phyloP scores from a whole-genome alignment of 2,113 vertebrate genomes.

The Meleagris gallopavo region DNA sequence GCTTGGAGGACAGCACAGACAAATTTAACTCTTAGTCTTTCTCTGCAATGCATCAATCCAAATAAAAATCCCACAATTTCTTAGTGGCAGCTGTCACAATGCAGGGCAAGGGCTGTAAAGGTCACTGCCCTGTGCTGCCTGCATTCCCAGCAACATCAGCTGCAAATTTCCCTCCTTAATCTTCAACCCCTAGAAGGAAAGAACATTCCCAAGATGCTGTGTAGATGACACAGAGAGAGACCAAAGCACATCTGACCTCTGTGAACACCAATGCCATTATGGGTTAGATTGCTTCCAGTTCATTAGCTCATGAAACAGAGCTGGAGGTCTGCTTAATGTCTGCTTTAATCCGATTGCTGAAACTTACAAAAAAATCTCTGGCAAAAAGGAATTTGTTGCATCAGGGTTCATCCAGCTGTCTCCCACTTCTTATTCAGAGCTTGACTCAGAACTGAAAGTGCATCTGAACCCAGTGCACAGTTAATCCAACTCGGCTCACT shows the following conservation, averaged over 20 bases:
- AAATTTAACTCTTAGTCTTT: background rate
- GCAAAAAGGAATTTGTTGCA: background rate
- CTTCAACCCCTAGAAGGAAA: rapidly evolving
- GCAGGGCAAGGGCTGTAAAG: background rate
- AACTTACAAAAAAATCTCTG: background rate
- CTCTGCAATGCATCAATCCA: background rate
- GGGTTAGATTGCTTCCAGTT: background rate
- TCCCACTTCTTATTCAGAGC: slow-evolving; percentile 20
- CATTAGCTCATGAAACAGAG: background rate
- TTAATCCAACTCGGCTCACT: background rate
- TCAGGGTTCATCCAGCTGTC: background rate
- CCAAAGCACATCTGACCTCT: background rate
- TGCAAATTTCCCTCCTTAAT: background rate
- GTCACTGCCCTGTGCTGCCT: background rate
- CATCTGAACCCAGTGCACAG: background rate
- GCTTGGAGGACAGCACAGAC: background rate
- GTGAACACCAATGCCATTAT: rapidly evolving
- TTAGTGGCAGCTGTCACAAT: rapidly evolving
- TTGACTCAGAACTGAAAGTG: background rate
- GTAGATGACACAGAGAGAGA: background rate
- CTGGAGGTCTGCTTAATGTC: background rate
- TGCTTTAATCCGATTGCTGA: background rate
- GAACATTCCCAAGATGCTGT: background rate
- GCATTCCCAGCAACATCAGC: background rate
- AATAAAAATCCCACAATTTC: background rate